Evolutionary conservation across 2,888 invertebrate genomes (phyloP).

Genomic region (Stenichneumon culpator): DNA sequence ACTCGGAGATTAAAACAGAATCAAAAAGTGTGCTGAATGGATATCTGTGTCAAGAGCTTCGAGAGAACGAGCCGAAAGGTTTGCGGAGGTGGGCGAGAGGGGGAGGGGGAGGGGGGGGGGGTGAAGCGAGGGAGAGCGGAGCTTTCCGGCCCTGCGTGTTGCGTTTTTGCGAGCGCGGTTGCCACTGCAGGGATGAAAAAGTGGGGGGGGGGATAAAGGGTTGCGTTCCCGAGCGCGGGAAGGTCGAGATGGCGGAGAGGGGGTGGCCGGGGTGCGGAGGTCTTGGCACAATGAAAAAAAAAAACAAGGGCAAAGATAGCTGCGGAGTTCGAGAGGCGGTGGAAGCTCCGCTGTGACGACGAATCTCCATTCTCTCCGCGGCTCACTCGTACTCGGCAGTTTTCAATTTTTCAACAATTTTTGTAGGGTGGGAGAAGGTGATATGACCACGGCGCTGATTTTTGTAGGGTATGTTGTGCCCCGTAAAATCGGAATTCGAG

Average conservation of each 20-base stretch:
- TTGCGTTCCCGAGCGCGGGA: background rate
- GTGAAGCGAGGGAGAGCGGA: background rate
- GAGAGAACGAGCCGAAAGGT: conserved; percentile 49
- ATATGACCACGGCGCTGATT: too few species aligned
- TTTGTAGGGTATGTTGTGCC: too few species aligned
- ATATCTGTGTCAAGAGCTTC: conserved; percentile 81
- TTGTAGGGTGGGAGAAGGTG: background rate
- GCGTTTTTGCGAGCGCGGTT: conserved; percentile 7
- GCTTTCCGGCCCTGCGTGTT: background rate
- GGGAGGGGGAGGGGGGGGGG: background rate
- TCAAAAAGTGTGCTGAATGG: conserved; percentile 82
- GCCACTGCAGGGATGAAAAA: conserved; percentile 17
- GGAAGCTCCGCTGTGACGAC: conserved; percentile 51
- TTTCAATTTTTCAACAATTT: conserved; percentile 32
- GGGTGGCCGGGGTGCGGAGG: conserved; percentile 65
- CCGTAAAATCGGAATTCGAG: too few species aligned
- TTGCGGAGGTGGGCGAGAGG: background rate
- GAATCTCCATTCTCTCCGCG: conserved; percentile 32
- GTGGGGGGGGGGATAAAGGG: conserved; percentile 3
- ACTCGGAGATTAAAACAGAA: conserved; percentile 84
- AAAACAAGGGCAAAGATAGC: conserved; percentile 56
- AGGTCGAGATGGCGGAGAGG: background rate
- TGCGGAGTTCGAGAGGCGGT: conserved; percentile 58
- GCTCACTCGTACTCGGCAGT: conserved; percentile 18
- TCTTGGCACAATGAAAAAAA: conserved; percentile 48